Evolutionary conservation across 2,797 vertebrate genomes (phyloP).

Genomic region (Myotis planiceps): DNA sequence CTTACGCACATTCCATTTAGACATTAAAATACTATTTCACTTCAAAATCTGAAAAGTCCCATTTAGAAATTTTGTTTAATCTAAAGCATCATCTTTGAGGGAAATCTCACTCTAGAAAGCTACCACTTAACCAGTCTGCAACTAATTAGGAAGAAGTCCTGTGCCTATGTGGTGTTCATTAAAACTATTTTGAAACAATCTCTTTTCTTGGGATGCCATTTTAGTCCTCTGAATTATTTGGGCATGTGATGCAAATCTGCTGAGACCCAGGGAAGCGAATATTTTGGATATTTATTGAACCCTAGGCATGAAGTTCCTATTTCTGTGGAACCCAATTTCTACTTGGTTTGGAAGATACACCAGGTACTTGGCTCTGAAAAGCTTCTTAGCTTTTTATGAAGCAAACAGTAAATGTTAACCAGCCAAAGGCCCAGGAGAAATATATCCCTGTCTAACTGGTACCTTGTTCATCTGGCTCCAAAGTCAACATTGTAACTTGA

Average conservation of each 20-base stretch:
- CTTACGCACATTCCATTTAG: neutral
- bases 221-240: neutral
- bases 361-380: neutral
- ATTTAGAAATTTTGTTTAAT: neutral
- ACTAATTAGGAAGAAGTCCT: neutral
- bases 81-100: neutral
- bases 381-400: conserved; percentile 24
- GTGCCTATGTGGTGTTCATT: neutral
- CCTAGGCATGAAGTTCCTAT: neutral
- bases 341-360: neutral
- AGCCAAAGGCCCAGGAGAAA: neutral
- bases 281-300: neutral
- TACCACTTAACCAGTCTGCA: neutral
- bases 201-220: neutral
- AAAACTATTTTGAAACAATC: neutral
- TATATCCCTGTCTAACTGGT: neutral
- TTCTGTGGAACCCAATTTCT: neutral
- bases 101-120: neutral
- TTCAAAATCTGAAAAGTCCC: neutral
- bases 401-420: neutral
- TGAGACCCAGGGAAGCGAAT: neutral
- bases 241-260: neutral
- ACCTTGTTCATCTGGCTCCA: neutral
- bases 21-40: conserved; percentile 35
- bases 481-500: neutral